phyloP scores from a whole-genome alignment of 2,888 invertebrate species.

The Chrysolina haemoptera region DNA sequence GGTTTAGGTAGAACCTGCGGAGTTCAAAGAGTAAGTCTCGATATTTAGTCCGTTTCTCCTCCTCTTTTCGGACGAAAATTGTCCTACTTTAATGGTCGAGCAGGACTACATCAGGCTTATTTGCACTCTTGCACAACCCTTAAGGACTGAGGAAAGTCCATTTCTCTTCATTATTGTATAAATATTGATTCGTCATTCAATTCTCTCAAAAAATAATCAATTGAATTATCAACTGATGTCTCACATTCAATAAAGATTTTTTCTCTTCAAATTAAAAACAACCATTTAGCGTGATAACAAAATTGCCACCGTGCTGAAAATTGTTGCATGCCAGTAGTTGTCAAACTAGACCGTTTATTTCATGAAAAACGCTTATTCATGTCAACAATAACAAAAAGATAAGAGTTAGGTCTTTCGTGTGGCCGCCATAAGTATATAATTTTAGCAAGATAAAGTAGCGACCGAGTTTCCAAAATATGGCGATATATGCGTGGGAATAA shows the following conservation, averaged over 20 bases:
- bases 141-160: too few relatives aligned
- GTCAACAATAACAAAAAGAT: constrained; percentile 24
- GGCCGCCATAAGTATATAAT: background rate
- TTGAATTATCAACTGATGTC: too few relatives aligned
- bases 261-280: background rate
- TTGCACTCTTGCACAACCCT: too few relatives aligned
- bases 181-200: too few relatives aligned
- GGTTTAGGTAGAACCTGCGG: too few relatives aligned
- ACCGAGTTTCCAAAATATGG: background rate
- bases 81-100: too few relatives aligned
- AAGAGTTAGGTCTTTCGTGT: constrained; percentile 27
- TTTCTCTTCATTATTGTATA: too few relatives aligned
- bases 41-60: too few relatives aligned
- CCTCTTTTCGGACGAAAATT: too few relatives aligned
- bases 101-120: too few relatives aligned
- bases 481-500: background rate
- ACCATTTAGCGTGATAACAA: constrained; percentile 6
- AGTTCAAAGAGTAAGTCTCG: too few relatives aligned
- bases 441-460: constrained; percentile 3
- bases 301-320: background rate
- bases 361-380: constrained; percentile 20
- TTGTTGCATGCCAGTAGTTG: constrained; percentile 24
- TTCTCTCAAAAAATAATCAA: too few relatives aligned
- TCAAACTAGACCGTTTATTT: constrained; percentile 22
- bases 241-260: background rate